phyloP scores from a whole-genome alignment of 2,797 vertebrate genomes.

The Gymnoscopelus braueri region DNA sequence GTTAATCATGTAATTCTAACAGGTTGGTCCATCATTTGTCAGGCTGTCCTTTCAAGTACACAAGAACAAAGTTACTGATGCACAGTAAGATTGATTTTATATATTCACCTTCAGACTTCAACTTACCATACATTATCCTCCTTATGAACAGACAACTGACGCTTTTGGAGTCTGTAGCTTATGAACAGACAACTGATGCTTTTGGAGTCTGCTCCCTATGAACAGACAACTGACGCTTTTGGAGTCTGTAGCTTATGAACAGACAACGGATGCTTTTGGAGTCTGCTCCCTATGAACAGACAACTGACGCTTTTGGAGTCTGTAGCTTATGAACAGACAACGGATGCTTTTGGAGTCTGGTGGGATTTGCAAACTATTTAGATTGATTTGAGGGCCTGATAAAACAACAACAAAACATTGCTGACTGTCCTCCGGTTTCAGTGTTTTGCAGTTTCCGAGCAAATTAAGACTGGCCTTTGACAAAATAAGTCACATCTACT shows the following conservation, averaged over 20 bases:
- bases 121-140: conserved; percentile 24
- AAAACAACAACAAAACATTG: no score
- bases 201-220: neutral
- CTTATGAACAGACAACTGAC: conserved; percentile 6
- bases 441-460: no score
- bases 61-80: neutral
- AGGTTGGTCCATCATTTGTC: conserved; percentile 17
- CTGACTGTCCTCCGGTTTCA: no score
- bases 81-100: conserved; percentile 22
- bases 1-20: conserved; percentile 46
- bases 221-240: conserved; percentile 1
- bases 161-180: neutral
- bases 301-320: neutral
- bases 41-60: conserved; percentile 21
- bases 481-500: no score
- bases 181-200: no score
- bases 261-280: no score
- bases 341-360: no score
- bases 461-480: no score
- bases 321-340: no score
- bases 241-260: neutral
- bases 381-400: no score
- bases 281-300: conserved; percentile 8
- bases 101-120: conserved; percentile 11
- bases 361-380: no score